Evolutionary conservation across 2,888 invertebrate genomes (phyloP), one percentile per base, ranked within the genome.

Genomic region (Aporophyla nigra): DNA sequence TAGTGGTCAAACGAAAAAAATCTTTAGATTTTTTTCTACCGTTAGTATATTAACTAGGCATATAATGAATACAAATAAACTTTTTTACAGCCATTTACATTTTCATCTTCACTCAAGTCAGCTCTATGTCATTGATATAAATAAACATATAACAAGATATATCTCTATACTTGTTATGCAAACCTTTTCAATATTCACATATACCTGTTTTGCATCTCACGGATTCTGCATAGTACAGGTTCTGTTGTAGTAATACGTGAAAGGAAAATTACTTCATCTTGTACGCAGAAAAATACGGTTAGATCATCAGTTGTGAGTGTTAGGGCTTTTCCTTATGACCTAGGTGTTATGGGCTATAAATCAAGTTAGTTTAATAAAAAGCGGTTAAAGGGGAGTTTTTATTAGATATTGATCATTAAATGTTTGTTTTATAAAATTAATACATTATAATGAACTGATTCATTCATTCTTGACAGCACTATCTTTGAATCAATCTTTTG

Each of bases 171-270:
- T 51, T 21, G 49, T 69, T 63, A 56, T 54, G 63, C 58, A 80
- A 73, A 69, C 63, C 54, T 80, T 43, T 72, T 72, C 46, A 76
- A 71, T 82, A 74, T 78, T 59, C 63, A 74, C 14, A 46, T 61
- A 56, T 80, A 82, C 49, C 68, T 59, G 61, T 82, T 82, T 71
- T 56, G 43, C 78, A 77, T 68, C n/a, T 56, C 56, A 43, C 49
- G 58, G 75, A 80, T 71, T 56, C 21, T 61, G 54, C 54, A 59
- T 53, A 71, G 5, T 62, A 5, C 62, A 43, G 43, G 66, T 58
- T 82, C 58, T 66, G 46, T 54, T 78, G 14, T 59, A 10, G 21
- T 24, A 54, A 19, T 46, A 24, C 24, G 5, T 21, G 5, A 59
- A 16, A 62, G 61, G 68, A 72, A 66, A 69, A 83, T 69, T 40